Percentiles rank a stretch among this genome's conserved stretches.
These are phyloP conservation scores for Hippopotamyrus pictus DNA, from an alignment of 2,797 vertebrate species.

Conservation along the genomic window DNA sequence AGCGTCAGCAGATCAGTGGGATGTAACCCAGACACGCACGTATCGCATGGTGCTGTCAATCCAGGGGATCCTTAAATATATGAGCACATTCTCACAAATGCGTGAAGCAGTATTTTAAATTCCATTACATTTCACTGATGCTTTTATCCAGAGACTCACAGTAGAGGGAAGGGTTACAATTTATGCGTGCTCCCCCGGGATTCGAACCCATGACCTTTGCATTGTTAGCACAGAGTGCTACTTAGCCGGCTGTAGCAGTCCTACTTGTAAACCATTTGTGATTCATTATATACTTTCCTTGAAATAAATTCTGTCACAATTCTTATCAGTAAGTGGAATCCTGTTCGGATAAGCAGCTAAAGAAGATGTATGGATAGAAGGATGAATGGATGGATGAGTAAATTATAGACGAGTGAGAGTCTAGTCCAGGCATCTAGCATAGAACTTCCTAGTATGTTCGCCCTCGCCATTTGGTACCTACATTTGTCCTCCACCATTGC, in stretches of 20 bases:
- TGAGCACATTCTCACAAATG: neutral
- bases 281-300: neutral
- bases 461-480: neutral
- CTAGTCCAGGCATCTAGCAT: neutral
- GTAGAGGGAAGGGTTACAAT: neutral
- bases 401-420: neutral
- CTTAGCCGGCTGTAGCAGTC: neutral
- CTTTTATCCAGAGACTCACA: neutral
- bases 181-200: neutral
- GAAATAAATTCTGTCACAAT: neutral
- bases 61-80: neutral
- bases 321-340: neutral
- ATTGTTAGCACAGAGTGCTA: neutral
- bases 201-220: neutral
- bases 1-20: neutral
- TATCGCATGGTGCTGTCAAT: no score
- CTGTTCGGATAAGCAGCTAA: neutral
- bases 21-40: no score
- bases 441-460: neutral
- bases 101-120: neutral
- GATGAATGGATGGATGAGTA: neutral
- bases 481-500: neutral
- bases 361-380: neutral
- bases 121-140: neutral
- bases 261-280: neutral